Percentiles rank a stretch among this genome's conserved stretches.
phyloP scores from a whole-genome alignment of 2,113 vertebrate species.

The Syngnathoides biaculeatus region DNA sequence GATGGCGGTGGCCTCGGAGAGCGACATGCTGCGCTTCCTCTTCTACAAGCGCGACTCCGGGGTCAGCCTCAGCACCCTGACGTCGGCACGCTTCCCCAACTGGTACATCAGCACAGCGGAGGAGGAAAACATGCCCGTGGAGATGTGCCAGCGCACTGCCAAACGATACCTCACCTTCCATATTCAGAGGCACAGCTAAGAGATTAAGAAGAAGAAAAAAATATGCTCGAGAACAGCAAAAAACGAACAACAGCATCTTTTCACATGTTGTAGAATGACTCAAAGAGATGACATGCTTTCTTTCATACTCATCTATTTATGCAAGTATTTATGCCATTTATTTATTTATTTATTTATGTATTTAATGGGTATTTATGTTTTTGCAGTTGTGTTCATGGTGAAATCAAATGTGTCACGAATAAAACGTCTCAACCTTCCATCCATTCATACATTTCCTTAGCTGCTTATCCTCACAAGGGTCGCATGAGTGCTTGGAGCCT shows the following conservation, averaged over 20 bases:
- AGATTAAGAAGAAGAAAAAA: neutral
- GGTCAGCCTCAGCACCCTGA: conserved; percentile 48
- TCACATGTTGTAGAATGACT: neutral
- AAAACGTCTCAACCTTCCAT: neutral
- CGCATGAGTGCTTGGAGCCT: too few relatives aligned
- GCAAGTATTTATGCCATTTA: conserved; percentile 20
- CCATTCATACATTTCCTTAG: too few relatives aligned
- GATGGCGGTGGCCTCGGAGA: neutral
- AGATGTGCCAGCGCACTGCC: conserved; percentile 36
- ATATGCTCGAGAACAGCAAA: neutral
- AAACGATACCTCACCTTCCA: conserved; percentile 37
- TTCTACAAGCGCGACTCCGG: conserved; percentile 57
- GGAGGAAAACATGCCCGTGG: conserved; percentile 27
- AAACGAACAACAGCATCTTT: too few relatives aligned
- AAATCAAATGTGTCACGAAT: neutral
- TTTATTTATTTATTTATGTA: conserved; percentile 1
- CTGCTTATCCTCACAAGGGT: too few relatives aligned
- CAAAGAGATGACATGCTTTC: neutral
- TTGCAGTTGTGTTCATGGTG: conserved; percentile 8
- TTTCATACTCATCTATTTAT: conserved; percentile 29
- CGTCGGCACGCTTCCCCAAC: conserved; percentile 44
- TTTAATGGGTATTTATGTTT: conserved; percentile 18
- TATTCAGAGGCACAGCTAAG: conserved; percentile 25
- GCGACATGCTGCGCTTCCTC: conserved; percentile 55
- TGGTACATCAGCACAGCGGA: conserved; percentile 68